Conservation (phyloP, 1,140 invertebrate species). For the Heliconius himera region DNA sequence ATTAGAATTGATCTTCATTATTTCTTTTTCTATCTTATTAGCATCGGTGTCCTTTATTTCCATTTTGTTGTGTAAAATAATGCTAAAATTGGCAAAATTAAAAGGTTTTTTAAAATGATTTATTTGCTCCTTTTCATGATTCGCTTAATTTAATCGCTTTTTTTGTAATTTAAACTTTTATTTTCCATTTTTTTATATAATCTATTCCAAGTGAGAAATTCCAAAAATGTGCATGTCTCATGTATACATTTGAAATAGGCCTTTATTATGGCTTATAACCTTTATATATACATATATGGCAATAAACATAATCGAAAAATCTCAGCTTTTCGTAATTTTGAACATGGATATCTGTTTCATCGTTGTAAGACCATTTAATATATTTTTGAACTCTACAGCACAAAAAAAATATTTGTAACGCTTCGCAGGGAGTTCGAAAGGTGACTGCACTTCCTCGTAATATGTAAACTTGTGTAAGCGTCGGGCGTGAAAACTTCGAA, state of each 20-base stretch:
- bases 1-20: conserved; percentile 26
- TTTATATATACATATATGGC: no score
- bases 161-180: no score
- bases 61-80: conserved; percentile 4
- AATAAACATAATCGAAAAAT: no score
- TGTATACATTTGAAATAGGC: no score
- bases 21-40: conserved; percentile 31
- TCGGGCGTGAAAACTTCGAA: neutral
- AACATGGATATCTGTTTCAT: no score
- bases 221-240: no score
- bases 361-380: neutral
- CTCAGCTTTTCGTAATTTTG: no score
- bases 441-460: conserved; percentile 73
- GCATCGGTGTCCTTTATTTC: neutral
- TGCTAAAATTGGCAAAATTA: no score
- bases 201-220: no score
- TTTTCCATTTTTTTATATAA: no score
- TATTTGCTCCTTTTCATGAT: neutral
- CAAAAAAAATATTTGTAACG: conserved; percentile 8
- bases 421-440: conserved; percentile 54
- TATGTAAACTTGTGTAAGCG: conserved; percentile 47
- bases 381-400: neutral
- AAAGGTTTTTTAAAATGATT: no score
- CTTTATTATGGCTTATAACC: no score
- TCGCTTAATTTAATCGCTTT: neutral